Conservation (phyloP, 2,797 vertebrate species). For the Heterohyrax brucei region DNA sequence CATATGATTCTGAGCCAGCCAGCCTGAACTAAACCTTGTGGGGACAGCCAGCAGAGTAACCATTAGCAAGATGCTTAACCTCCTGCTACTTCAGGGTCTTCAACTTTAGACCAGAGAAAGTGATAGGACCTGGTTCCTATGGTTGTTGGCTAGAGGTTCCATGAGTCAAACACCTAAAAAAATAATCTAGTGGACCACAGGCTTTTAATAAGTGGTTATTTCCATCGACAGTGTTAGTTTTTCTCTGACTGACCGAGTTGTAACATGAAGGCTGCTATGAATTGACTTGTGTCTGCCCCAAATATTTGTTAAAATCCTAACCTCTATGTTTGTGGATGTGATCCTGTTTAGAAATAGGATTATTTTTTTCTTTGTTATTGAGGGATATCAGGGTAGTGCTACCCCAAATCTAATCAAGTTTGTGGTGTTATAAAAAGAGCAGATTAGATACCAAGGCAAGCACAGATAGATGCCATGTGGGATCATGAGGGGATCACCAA, state of each 20-base stretch:
- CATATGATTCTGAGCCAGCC: neutral
- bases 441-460: neutral
- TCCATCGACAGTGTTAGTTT: neutral
- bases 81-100: neutral
- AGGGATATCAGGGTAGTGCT: too few species aligned
- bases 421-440: too few species aligned
- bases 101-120: neutral
- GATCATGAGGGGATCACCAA: neutral
- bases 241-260: neutral
- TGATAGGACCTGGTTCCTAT: accelerated
- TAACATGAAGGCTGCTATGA: neutral
- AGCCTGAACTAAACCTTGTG: neutral
- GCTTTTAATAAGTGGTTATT: neutral
- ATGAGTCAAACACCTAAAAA: neutral
- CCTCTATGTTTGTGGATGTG: too few species aligned
- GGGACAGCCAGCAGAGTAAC: accelerated
- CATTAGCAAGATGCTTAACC: too few species aligned
- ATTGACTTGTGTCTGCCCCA: too few species aligned
- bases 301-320: too few species aligned
- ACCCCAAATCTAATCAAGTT: too few species aligned
- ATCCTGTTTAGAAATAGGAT: too few species aligned
- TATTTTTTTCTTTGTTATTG: too few species aligned
- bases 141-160: too few species aligned
- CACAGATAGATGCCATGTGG: neutral
- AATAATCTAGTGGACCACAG: neutral